Base-by-base conservation (phyloP, 2,797 vertebrate genomes). In the Peromyscus aztecus region DNA sequence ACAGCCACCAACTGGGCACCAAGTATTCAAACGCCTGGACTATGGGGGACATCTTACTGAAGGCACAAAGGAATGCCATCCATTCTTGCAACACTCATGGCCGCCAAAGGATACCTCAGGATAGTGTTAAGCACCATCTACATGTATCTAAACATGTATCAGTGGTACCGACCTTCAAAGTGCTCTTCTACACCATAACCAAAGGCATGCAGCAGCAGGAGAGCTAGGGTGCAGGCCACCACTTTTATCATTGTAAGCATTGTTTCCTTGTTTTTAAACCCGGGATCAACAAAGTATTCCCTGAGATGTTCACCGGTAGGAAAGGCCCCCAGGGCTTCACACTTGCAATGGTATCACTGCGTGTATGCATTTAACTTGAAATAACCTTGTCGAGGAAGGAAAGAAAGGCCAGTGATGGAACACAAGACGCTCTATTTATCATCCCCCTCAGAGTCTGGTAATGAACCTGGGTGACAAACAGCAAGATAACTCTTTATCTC, bases 31-130 rank as follows among this genome's bases (percentile, higher is more conserved):
- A 52, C 9, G 7, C 43, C 63, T 69, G 46, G 43, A 69, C 43
- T 67, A 13, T 67, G 63, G 1, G 6, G 31, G 6, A 23, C 21
- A 16, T 27, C 34, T 52, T 63, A 37, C 10, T 17, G 21, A 86
- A 69, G 49, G 0, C 83, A 55, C 80, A 96, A 89, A 95, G 31
- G 55, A 97, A 92, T 40, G 88, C 31, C 93, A 91, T 78, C 34
- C 87, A 89, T 84, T 95, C 73, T 91, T 94, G 9, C 10, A 94
- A 63, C 17, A 91, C 65, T 19, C 82, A 65, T 21, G 75, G 29
- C 85, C 91, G 87, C 14, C 49, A 97, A 82, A 85, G 19, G 29
- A 82, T 2, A 76, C 89, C 98, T 97, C 12, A 71, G 96, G n/a
- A 46, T 16, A 75, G 31, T 16, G 93, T 91, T 89, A 96, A 97